phyloP scores from a whole-genome alignment of 2,888 invertebrate genomes.

The Melieria omissa region DNA sequence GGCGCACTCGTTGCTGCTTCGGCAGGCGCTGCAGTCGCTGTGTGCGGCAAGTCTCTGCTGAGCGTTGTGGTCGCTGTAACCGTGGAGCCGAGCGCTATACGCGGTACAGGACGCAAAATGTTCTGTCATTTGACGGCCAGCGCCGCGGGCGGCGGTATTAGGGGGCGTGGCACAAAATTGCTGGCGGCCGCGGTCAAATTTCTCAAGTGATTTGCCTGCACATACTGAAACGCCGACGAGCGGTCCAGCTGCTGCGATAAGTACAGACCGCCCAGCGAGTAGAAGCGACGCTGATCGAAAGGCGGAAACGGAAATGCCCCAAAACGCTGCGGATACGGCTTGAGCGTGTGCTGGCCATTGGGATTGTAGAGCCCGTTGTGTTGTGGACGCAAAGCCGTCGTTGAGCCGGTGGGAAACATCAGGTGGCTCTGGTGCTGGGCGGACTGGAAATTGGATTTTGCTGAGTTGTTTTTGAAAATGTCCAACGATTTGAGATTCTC shows the following conservation, averaged over 20 bases:
- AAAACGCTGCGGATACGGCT: constrained; percentile 53
- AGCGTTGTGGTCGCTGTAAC: constrained; percentile 46
- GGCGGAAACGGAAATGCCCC: constrained; percentile 56
- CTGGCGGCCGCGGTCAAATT: constrained; percentile 54
- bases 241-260: constrained; percentile 63
- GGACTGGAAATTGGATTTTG: constrained; percentile 13
- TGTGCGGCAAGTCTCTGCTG: constrained; percentile 41
- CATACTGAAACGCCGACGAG: constrained; percentile 66
- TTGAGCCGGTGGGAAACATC: constrained; percentile 8
- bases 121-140: constrained; percentile 65
- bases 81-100: constrained; percentile 57
- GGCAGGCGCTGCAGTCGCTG: constrained; percentile 9
- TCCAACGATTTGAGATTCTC: constrained; percentile 61
- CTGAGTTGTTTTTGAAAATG: constrained; percentile 48
- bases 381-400: constrained; percentile 17
- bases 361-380: constrained; percentile 34
- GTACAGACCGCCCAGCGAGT: constrained; percentile 64
- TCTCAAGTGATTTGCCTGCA: constrained; percentile 59
- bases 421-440: constrained; percentile 16
- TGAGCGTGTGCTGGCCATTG: constrained; percentile 38
- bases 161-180: constrained; percentile 48
- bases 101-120: constrained; percentile 64
- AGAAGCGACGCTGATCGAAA: constrained; percentile 63
- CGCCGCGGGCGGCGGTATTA: constrained; percentile 51
- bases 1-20: constrained; percentile 8